phyloP scores from a whole-genome alignment of 92 coral and sea anemone genomes.

The Bergia sp. region DNA sequence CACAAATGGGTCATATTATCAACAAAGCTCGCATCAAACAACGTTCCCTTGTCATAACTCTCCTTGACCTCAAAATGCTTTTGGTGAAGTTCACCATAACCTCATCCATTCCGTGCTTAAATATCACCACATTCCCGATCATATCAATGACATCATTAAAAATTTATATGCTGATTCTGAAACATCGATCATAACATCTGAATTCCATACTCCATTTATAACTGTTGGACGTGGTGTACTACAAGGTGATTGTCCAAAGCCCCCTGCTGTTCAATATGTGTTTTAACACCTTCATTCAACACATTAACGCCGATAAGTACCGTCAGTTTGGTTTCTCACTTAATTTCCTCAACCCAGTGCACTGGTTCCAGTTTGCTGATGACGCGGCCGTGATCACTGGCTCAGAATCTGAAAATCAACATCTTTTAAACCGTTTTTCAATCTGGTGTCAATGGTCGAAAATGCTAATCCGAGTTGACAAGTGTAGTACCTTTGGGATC shows the following conservation, averaged over 20 bases:
- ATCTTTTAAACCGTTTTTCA: slow-evolving; percentile 44
- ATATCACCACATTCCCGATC: slow-evolving; percentile 50
- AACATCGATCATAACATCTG: slow-evolving; percentile 44
- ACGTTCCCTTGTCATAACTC: no score
- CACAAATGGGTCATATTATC: no score
- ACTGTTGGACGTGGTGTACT: slow-evolving; percentile 43
- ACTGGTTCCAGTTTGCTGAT: slow-evolving; percentile 64
- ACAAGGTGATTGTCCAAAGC: slow-evolving; percentile 11
- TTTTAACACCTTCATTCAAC: slow-evolving; percentile 49
- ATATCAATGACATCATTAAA: slow-evolving; percentile 43
- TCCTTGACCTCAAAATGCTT: no score
- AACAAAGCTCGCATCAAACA: no score
- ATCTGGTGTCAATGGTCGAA: slow-evolving; percentile 55
- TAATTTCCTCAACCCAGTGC: slow-evolving; percentile 41
- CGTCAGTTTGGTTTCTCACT: slow-evolving; percentile 49
- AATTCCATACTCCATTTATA: slow-evolving; percentile 44
- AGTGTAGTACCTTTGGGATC: slow-evolving; percentile 21
- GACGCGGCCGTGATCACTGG: no score
- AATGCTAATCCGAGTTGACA: slow-evolving; percentile 51
- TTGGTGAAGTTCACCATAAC: no score
- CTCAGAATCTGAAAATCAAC: slow-evolving; percentile 44
- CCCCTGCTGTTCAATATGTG: slow-evolving; percentile 39
- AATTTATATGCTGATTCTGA: slow-evolving; percentile 42
- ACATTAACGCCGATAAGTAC: slow-evolving; percentile 50
- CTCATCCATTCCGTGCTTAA: no score